Base-by-base conservation (phyloP, 2,797 vertebrate species). In the Caiman crocodilus region DNA sequence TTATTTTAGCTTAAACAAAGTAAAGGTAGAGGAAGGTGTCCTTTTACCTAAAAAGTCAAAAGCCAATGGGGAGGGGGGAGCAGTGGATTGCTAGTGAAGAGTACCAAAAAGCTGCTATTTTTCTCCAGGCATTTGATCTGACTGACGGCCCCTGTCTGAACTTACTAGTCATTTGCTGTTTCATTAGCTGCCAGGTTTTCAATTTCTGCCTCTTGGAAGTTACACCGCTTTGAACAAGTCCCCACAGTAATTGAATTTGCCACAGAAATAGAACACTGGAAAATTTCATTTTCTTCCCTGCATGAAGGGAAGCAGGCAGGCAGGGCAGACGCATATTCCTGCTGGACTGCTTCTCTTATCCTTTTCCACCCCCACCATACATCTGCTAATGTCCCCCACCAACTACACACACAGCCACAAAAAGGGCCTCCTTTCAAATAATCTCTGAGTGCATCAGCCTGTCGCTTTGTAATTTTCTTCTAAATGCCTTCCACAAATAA, bases 401-500 rank as follows among this genome's bases (percentile, higher is more conserved):
- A 93, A 94, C 97, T 97, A 96, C 89, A 89, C 84, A 64, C 60
- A 84, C 2, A 1, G 87, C 91, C 82, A 50, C 94, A 96, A 94
- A 96, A 94, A 97, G 83, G 92, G 95, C 97, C 97, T 97, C 94
- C 97, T 97, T 98, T 97, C 94, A 94, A 97, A 97, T 98, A 94
- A 90, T 98, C 97, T 98, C 96, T 1, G 92, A 98, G 97, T 97
- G 97, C 98, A 97, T 98, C 97, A 94, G 97, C 97, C 98, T 98
- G 98, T 98, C 98, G 97, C 97, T 97, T 98, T 98, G 98, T 98
- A 98, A 98, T 99, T 98, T 98, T 98, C 98, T 98, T 98, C 98
- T 99, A 99, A 99, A 99, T 98, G 99, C 99, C 98, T 99, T 99
- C 98, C 98, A 99, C 99, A 99, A 99, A 99, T 99, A 99, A 99